phyloP scores from a whole-genome alignment of 2,888 invertebrate genomes.

The Aphidius colemani region DNA sequence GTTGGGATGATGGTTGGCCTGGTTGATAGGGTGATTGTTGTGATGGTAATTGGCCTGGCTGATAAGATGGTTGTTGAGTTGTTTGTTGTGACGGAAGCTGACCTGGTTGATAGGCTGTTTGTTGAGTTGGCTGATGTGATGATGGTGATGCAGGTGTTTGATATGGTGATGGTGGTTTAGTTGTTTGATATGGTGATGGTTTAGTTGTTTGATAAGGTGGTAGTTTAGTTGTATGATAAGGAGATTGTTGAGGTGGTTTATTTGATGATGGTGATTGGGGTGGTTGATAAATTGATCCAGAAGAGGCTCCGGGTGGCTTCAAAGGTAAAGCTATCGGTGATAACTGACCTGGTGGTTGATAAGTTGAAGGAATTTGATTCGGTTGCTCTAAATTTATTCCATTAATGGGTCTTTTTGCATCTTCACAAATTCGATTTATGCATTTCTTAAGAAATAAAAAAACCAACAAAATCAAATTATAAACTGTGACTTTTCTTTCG shows the following conservation, averaged over 20 bases:
- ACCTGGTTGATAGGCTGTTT: too few relatives aligned
- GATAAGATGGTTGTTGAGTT: neutral
- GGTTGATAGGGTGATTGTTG: neutral
- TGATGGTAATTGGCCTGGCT: neutral
- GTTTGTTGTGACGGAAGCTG: neutral
- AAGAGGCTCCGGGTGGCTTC: neutral
- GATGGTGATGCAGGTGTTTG: neutral
- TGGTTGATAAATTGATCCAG: neutral
- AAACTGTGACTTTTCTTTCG: too few relatives aligned
- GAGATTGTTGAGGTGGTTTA: neutral
- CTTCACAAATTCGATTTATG: slow-evolving; percentile 20
- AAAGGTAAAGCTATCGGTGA: neutral
- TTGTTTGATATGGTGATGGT: neutral
- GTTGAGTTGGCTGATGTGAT: neutral
- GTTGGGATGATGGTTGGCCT: too few relatives aligned
- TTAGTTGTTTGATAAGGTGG: neutral
- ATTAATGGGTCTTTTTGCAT: slow-evolving; percentile 3
- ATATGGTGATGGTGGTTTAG: neutral
- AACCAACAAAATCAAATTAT: neutral
- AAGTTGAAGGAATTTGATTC: neutral
- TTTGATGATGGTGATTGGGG: neutral
- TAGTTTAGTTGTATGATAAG: neutral
- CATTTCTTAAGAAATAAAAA: slow-evolving; percentile 16
- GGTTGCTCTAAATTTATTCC: neutral
- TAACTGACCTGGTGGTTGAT: neutral